Evolutionary conservation across 2,113 vertebrate genomes (phyloP), one percentile per base, ranked within the genome.

Genomic region (Microcebus ravelobensis): DNA sequence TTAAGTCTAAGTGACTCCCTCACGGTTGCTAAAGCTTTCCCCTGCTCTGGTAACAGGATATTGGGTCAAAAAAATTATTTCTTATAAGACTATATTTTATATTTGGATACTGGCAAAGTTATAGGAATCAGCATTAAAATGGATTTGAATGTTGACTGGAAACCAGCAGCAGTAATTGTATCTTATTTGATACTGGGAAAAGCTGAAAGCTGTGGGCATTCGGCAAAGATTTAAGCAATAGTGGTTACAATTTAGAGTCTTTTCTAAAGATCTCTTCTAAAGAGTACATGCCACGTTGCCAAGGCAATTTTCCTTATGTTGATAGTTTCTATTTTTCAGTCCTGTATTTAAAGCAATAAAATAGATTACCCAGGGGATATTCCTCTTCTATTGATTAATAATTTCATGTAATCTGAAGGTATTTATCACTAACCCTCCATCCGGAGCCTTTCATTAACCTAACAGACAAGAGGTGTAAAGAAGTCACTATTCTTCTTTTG

Each of bases 91-190:
- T 1, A 8, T 52, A 91, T 42, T 87, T 45, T 31, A 34, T 93
- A 81, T 96, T 96, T 96, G 45, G n/a, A 91, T 71, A 83, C 25
- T 93, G 83, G 79, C n/a, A 94, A 67, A 21, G 95, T 95, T 81
- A 90, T 85, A 87, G 2, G 65, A 90, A 76, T 95, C 31, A 77
- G 13, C n/a, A 76, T 97, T 96, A 42, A 96, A 95, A 80, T 93
- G 25, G 52, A 57, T 95, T 96, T 77, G 45, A 92, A 90, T 91
- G 59, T 95, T 92, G 61, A 87, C 55, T 68, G 52, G 77, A 95
- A 98, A 94, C 70, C 81, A 95, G n/a, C 39, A 91, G 45, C 18
- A 57, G 59, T 80, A 95, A 90, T 96, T 97, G 23, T 45, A 90
- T 90, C n/a, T 42, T 92, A 61, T 86, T 95, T 96, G 92, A 96